Percentiles rank a stretch among this genome's conserved stretches.
Conservation (phyloP, 2,797 vertebrate genomes). For the Hozukius guyotensis region DNA sequence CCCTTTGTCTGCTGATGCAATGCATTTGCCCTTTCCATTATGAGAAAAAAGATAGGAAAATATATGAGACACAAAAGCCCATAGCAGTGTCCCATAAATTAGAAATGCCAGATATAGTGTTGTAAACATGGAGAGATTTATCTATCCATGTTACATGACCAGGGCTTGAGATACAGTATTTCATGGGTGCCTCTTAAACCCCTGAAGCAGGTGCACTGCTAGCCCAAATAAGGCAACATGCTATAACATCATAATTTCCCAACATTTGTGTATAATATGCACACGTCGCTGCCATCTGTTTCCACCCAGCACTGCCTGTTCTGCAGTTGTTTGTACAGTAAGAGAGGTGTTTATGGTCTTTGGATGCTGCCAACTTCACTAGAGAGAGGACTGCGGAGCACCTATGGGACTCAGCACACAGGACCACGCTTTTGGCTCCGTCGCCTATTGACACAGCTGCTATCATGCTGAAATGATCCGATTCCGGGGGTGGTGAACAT, state of each 20-base stretch:
- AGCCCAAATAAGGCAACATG: slow-evolving; percentile 43
- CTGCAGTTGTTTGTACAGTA: slow-evolving; percentile 66
- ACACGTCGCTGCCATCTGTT: slow-evolving; percentile 61
- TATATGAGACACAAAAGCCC: slow-evolving; percentile 51
- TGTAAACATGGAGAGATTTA: slow-evolving; percentile 57
- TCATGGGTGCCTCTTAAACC: slow-evolving; percentile 32
- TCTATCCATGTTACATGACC: slow-evolving; percentile 25
- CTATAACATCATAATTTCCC: slow-evolving; percentile 55
- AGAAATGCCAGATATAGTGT: slow-evolving; percentile 35
- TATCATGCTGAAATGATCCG: slow-evolving; percentile 69
- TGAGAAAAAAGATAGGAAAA: slow-evolving; percentile 32
- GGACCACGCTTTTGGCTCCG: slow-evolving; percentile 68
- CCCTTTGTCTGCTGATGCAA: slow-evolving; percentile 66
- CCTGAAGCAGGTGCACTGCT: slow-evolving; percentile 68
- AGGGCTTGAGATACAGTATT: slow-evolving; percentile 28
- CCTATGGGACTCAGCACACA: slow-evolving; percentile 56
- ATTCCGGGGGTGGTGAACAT: slow-evolving; percentile 70
- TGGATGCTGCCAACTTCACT: slow-evolving; percentile 69
- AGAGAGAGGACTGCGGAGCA: slow-evolving; percentile 52
- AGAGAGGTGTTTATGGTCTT: slow-evolving; percentile 72
- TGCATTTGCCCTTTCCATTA: slow-evolving; percentile 50
- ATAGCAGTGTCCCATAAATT: slow-evolving; percentile 46
- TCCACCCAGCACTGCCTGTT: slow-evolving; percentile 51
- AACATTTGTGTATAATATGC: slow-evolving; percentile 52
- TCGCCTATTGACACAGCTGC: slow-evolving; percentile 82